Conservation (phyloP, 1,140 invertebrate genomes). For the Drosophila nannoptera region DNA sequence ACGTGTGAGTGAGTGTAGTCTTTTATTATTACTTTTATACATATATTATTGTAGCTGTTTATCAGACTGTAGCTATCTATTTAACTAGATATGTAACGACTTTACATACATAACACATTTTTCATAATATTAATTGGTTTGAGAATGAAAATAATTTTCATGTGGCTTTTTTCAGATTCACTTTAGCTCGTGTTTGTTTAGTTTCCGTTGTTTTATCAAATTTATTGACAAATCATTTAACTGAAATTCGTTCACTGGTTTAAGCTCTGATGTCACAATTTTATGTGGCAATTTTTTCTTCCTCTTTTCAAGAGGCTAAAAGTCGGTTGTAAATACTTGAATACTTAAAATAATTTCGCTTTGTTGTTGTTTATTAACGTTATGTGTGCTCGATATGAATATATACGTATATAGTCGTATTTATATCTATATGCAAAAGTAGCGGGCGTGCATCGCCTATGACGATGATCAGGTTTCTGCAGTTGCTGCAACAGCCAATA, state of each 20-base stretch:
- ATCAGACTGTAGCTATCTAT: slow-evolving; percentile 20
- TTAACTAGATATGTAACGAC: slow-evolving; percentile 18
- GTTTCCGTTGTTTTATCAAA: slow-evolving; percentile 20
- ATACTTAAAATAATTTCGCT: slow-evolving; percentile 8
- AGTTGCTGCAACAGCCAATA: no score
- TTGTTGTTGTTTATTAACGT: slow-evolving; percentile 43
- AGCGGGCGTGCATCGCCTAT: slow-evolving; percentile 48
- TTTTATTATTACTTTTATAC: slow-evolving; percentile 37
- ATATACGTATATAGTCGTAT: slow-evolving; percentile 27
- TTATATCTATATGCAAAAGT: slow-evolving; percentile 51
- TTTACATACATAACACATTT: slow-evolving; percentile 13
- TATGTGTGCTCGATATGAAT: slow-evolving; percentile 9
- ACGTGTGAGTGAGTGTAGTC: slow-evolving; percentile 20
- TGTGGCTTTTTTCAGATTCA: slow-evolving; percentile 44
- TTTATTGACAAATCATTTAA: slow-evolving; percentile 17
- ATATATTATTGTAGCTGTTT: slow-evolving; percentile 16
- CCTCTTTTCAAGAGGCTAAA: slow-evolving; percentile 6
- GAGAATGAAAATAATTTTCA: slow-evolving; percentile 33
- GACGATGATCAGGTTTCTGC: slow-evolving; percentile 72
- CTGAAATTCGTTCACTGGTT: slow-evolving; percentile 4
- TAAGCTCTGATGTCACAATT: slow-evolving; percentile 18
- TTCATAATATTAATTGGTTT: slow-evolving; percentile 24
- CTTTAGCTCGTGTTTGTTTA: slow-evolving; percentile 24
- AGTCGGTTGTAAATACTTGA: slow-evolving; percentile 15
- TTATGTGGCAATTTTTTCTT: background rate